Base-by-base conservation (phyloP, 2,888 invertebrate species). In the Pandemis heparana region DNA sequence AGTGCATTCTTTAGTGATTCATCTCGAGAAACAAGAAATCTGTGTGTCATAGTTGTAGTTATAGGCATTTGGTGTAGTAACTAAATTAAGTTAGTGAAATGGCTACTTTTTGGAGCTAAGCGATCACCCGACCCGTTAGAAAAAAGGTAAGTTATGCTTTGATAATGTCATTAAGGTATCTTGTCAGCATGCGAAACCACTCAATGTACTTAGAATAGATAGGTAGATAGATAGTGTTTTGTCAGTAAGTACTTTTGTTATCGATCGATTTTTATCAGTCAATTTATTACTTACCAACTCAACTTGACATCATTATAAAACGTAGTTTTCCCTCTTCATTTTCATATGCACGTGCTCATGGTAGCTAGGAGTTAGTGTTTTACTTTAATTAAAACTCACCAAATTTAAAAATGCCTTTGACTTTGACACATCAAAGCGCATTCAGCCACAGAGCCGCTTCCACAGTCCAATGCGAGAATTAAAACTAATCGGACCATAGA, bases 1-100 rank as follows among this genome's bases (percentile, higher is more conserved):
- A 87, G 91, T 92, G 92, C 90, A 91, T 92, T 92, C 90, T 89
- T 88, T 77, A 88, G 92, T 93, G 93, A 93, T 92, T 93, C 93
- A 93, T 93, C 92, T 92, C 83, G 83, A 82, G 87, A 86, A 89
- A 89, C 89, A 92, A 91, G 89, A 91, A 89, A 89, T 84, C 83
- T 88, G 89, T 90, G 87, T 91, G 88, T 86, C 83, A 83, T 85
- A 81, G 81, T 79, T 77, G 78, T 81, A 82, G 82, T 81, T 82
- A 77, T 85, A 78, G 86, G 87, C 89, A 86, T 89, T 83, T 73
- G 87, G 88, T 91, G 87, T 87, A 85, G 81, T 81, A 80, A 74
- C 84, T 69, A 74, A 74, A 68, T 83, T 87, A 85, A 84, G 83
- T 85, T 85, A 83, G 82, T 77, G 86, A 89, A 87, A 86, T 84